Evolutionary conservation across 2,888 invertebrate species (phyloP).

Genomic region (Bruchidius siliquastri): DNA sequence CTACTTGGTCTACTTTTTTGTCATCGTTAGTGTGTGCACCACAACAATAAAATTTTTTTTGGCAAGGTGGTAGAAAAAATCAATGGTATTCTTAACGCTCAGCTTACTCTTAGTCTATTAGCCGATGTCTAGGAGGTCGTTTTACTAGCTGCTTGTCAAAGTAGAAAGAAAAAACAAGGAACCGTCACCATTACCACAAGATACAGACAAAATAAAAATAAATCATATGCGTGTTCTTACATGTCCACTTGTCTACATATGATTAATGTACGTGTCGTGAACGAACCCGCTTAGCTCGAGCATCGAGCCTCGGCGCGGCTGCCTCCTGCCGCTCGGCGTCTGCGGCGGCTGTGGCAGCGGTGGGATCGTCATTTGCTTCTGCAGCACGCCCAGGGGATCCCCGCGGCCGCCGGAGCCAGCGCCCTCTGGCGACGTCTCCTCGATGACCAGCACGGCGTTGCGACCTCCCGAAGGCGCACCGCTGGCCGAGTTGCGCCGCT

Average conservation of each 20-base stretch:
- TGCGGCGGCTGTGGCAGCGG: conserved; percentile 51
- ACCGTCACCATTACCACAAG: conserved; percentile 2
- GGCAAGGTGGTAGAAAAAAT: no score
- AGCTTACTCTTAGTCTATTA: no score
- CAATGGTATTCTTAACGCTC: no score
- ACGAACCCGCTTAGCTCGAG: conserved; percentile 60
- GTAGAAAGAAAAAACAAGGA: conserved; percentile 1
- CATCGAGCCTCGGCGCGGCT: conserved; percentile 71
- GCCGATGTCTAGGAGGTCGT: no score
- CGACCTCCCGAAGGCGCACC: conserved; percentile 25
- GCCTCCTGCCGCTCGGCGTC: conserved; percentile 60
- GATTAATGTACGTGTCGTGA: conserved; percentile 27
- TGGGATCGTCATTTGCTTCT: conserved; percentile 40
- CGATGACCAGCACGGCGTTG: conserved; percentile 57
- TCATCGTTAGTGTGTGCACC: no score
- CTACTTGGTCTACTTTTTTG: no score
- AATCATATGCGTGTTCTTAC: conserved; percentile 23
- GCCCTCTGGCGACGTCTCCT: conserved; percentile 42
- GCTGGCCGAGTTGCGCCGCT: conserved; percentile 35
- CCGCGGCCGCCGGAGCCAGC: not conserved
- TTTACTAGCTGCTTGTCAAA: not conserved
- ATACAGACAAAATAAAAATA: conserved; percentile 11
- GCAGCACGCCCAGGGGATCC: conserved; percentile 41
- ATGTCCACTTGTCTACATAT: conserved; percentile 28
- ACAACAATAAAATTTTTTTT: no score